Evolutionary conservation across 37 sponge, comb jelly and placozoan species (phyloP).

Genomic region (Aplysina aerophoba): DNA sequence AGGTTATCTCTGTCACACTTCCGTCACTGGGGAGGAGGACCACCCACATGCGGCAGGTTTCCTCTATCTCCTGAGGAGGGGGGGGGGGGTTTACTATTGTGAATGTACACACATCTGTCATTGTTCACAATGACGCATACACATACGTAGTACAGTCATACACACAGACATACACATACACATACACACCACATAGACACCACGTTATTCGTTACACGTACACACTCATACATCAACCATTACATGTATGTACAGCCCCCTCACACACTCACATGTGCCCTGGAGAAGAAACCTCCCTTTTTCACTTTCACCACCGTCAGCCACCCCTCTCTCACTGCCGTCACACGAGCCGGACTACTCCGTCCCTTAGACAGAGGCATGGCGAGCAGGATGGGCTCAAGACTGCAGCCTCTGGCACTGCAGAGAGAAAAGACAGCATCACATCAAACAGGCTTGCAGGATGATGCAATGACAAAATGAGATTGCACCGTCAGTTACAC

Average conservation of each 20-base stretch:
- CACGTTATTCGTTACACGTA: too few relatives aligned
- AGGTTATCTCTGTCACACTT: not conserved
- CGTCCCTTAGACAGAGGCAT: too few relatives aligned
- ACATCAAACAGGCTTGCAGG: too few relatives aligned
- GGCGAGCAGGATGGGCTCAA: too few relatives aligned
- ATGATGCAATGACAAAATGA: too few relatives aligned
- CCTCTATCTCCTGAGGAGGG: constrained; percentile 7
- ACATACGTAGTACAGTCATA: not conserved
- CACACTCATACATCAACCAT: not conserved
- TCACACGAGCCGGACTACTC: too few relatives aligned
- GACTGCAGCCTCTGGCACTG: too few relatives aligned
- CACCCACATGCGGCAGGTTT: not conserved
- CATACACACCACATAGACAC: too few relatives aligned
- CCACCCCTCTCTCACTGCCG: constrained; percentile 23
- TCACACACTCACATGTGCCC: constrained; percentile 6
- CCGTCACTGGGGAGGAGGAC: not conserved
- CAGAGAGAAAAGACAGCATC: too few relatives aligned
- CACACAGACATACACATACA: not conserved
- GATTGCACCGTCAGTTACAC: too few relatives aligned
- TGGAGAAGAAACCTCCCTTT: constrained; percentile 6
- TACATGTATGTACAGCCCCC: too few relatives aligned
- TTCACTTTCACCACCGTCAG: constrained; percentile 53
- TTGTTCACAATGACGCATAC: not conserved
- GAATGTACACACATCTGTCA: not conserved
- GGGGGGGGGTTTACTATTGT: not conserved